phyloP scores from a whole-genome alignment of 1,140 invertebrate genomes.

The Drosophila bifasciata region DNA sequence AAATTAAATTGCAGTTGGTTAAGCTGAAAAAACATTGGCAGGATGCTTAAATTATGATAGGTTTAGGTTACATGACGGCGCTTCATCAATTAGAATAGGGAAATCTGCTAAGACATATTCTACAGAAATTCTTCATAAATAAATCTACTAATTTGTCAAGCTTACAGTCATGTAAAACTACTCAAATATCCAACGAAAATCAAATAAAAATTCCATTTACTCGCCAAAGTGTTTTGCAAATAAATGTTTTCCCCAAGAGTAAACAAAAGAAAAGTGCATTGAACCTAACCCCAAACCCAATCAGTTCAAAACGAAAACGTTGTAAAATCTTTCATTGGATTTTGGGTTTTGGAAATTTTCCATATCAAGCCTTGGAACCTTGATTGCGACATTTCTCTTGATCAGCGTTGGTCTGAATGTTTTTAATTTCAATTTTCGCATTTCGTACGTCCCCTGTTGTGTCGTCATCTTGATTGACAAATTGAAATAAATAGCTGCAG shows the following conservation, averaged over 20 bases:
- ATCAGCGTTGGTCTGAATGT: constrained; percentile 43
- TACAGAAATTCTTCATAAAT: too few relatives aligned
- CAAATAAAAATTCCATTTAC: constrained; percentile 2
- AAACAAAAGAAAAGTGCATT: constrained; percentile 24
- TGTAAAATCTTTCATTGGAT: too few relatives aligned
- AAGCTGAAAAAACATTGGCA: constrained; percentile 12
- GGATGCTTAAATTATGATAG: neutral
- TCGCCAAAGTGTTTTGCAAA: constrained; percentile 16
- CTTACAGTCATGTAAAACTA: neutral
- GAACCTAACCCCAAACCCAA: constrained; percentile 22
- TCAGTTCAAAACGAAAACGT: neutral
- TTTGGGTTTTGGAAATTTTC: constrained; percentile 2
- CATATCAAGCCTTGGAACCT: constrained; percentile 1
- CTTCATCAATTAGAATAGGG: too few relatives aligned
- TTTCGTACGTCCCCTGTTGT: constrained; percentile 22
- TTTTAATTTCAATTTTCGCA: constrained; percentile 67
- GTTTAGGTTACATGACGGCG: neutral
- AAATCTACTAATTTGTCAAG: too few relatives aligned
- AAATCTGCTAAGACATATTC: too few relatives aligned
- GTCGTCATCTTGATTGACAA: constrained; percentile 65
- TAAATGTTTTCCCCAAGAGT: neutral
- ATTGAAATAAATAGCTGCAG: constrained; percentile 63
- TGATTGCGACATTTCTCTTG: constrained; percentile 44
- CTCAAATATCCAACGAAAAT: constrained; percentile 15
- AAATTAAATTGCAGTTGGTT: constrained; percentile 19